Base-by-base conservation (phyloP, 2,113 vertebrate species). In the Anseranas semipalmata region DNA sequence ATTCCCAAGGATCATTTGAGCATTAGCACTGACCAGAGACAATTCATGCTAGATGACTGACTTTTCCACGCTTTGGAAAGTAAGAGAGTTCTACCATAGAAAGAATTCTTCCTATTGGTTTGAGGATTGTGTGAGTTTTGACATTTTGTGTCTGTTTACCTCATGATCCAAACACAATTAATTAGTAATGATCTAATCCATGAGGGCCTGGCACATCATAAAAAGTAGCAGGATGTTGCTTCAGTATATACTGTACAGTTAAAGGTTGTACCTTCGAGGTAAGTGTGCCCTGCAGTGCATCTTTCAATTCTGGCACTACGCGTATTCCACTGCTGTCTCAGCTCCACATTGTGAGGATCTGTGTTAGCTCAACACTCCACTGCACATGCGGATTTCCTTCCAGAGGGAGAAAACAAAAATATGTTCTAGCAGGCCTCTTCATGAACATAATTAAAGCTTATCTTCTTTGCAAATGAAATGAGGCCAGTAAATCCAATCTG, bases 381-480 rank as follows among this genome's bases (percentile, higher is more conserved):
- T 79, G 48, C 35, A 91, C 27, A 39, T 87, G 30, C 27, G 93
- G 41, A 83, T 94, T 81, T 93, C 15, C n/a, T 84, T 92, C 79
- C 91, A 93, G 60, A 86, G 28, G 59, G 41, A 55, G 25, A 33
- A 90, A 77, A 53, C 19, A 67, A 70, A 73, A 58, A 41, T 58
- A 53, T 55, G 45, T 90, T 95, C 59, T 86, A 88, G 52, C 37
- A 59, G 43, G 56, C 77, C 22, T 87, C 55, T 89, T 87, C 89
- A 59, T 48, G 55, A n/a, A 84, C 46, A 78, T 78, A 84, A 95
- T n/a, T 86, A 37, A 21, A 84, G 39, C 67, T 59, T 87, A 94
- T 77, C 93, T 89, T 85, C 62, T 83, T 88, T 74, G 41, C 59
- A 94, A 93, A 92, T 63, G 32, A 90, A 90, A 84, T 82, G 25